Evolutionary conservation across 2,113 vertebrate species (phyloP).

Genomic region (Manacus vitellinus): DNA sequence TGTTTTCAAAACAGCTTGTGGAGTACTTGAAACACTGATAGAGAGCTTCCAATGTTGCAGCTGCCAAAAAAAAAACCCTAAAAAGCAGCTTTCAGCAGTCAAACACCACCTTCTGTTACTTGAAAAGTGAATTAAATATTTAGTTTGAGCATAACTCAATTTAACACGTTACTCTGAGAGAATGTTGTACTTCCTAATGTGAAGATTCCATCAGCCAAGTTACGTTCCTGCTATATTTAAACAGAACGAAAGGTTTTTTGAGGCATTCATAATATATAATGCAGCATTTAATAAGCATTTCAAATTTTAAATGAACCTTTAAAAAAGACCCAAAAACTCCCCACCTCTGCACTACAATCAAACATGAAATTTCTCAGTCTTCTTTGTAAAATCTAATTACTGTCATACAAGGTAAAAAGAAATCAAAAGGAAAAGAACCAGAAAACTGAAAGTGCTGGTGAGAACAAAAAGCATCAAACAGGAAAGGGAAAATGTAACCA

Average conservation of each 20-base stretch:
- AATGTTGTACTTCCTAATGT: neutral
- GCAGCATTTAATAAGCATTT: neutral
- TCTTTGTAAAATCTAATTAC: neutral
- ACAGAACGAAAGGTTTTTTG: neutral
- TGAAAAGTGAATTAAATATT: neutral
- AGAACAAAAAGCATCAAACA: neutral
- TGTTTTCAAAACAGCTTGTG: neutral
- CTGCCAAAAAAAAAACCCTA: neutral
- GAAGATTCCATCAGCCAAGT: neutral
- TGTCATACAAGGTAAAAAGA: neutral
- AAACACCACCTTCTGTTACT: neutral
- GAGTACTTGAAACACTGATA: neutral
- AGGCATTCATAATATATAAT: neutral
- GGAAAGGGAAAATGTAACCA: constrained; percentile 10
- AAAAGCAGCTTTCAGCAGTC: neutral
- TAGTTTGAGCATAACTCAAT: neutral
- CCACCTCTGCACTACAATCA: neutral
- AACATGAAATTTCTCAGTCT: neutral
- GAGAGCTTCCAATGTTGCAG: neutral
- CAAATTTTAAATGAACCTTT: neutral
- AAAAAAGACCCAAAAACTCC: rapidly evolving
- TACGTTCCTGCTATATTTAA: neutral
- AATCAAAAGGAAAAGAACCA: neutral
- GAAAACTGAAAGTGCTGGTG: neutral
- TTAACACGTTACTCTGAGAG: neutral